Evolutionary conservation across 1,140 invertebrate genomes (phyloP), one percentile per base, ranked within the genome.

Genomic region (Sycophaga agraensis): DNA sequence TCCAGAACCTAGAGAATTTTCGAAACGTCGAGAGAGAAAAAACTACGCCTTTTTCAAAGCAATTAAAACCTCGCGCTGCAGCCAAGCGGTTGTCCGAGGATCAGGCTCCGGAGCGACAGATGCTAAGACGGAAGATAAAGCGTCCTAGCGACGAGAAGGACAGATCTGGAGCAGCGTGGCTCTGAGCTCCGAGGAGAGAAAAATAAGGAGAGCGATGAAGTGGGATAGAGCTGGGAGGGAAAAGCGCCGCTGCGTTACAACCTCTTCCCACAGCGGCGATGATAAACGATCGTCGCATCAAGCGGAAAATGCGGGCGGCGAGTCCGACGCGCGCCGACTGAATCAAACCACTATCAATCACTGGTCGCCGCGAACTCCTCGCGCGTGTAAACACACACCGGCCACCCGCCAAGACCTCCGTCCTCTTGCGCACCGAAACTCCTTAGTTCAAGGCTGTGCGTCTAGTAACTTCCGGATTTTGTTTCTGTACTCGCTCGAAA

Each of bases 311-410:
- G 66, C 40, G 65, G 68, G 65, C 9, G 1, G 31, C 28, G 45
- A 67, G 56, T 57, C 65, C 49, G n/a, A n/a, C n/a, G n/a, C n/a
- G 39, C 48, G 58, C 63, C 64, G 69, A 72, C 70, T 71, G 64
- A 72, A 73, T 72, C 69, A 73, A 72, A 73, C 67, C 68, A 67
- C 70, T 68, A 72, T 73, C 72, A 72, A 73, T 73, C 71, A 68
- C 60, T 45, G 19, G n/a, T 28, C 2, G 2, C 51, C 62, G 49
- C 56, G 54, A 50, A 59, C 58, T 59, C 58, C 53, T 68, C 67
- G 51, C 60, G 50, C 59, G 63, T 66, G 63, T 68, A 69, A 70
- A 72, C 67, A 66, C n/a, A n/a, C 11, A 22, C 43, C 21, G 19
- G 21, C 31, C 26, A 5, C 4, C 21, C 12, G 1, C 2, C 21